Evolutionary conservation across 2,888 invertebrate species (phyloP).

Genomic region (Mesorhabditis sp.): DNA sequence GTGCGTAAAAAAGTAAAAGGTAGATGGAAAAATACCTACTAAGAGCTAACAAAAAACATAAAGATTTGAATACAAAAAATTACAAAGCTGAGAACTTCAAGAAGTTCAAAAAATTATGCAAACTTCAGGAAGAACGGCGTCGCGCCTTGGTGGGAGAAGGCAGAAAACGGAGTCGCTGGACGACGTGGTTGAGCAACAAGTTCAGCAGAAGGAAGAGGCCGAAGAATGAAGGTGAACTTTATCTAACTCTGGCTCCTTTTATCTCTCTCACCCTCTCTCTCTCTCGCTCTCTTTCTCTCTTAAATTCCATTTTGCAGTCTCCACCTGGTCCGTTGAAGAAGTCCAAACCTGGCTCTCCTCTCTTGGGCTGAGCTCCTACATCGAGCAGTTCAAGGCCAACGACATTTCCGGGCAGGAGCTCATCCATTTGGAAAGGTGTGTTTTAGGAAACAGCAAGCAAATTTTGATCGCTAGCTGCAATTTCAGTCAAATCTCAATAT

Average conservation of each 20-base stretch:
- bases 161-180: slow-evolving; percentile 23
- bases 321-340: slow-evolving; percentile 79
- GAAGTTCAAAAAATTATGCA: slow-evolving; percentile 21
- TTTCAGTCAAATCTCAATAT: neutral
- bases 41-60: too few relatives aligned
- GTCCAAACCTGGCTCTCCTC: slow-evolving; percentile 85
- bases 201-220: slow-evolving; percentile 21
- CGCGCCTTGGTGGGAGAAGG: slow-evolving; percentile 16
- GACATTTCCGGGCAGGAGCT: slow-evolving; percentile 20
- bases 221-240: neutral
- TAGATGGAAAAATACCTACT: too few relatives aligned
- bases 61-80: too few relatives aligned
- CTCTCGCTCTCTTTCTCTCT: too few relatives aligned
- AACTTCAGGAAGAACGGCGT: neutral
- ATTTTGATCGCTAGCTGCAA: neutral
- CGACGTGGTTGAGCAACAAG: slow-evolving; percentile 29
- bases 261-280: too few relatives aligned
- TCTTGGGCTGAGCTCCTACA: slow-evolving; percentile 82
- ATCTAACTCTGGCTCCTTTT: too few relatives aligned
- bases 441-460: neutral
- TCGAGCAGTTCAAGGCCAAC: slow-evolving; percentile 75
- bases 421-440: neutral
- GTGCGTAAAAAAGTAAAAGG: too few relatives aligned
- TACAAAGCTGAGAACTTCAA: slow-evolving; percentile 9
- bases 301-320: slow-evolving; percentile 20